These are phyloP conservation scores for Acropternis orthonyx DNA, from an alignment of 2,797 vertebrate species.

Conservation along the genomic window DNA sequence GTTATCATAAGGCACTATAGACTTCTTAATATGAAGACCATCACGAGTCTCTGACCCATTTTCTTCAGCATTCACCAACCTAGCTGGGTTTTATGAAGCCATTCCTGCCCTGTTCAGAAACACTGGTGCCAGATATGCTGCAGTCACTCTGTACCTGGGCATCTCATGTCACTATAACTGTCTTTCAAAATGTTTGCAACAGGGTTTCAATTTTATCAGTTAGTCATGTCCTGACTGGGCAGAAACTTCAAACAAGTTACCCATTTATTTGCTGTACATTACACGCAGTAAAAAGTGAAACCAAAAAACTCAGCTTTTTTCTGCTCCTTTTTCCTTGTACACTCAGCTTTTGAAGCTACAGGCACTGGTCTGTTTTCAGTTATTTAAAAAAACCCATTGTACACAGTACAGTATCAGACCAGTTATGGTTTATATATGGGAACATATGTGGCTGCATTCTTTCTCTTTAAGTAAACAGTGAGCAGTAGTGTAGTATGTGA, in stretches of 20 bases:
- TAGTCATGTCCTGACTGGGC: not conserved
- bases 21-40: not conserved
- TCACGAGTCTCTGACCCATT: not conserved
- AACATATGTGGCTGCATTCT: slow-evolving; percentile 42
- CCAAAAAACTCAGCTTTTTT: not conserved
- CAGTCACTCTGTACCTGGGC: not conserved
- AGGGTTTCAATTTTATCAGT: not conserved
- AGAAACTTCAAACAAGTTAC: not conserved
- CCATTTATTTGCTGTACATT: not conserved
- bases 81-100: not conserved
- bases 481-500: slow-evolving; percentile 29
- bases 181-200: not conserved
- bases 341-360: slow-evolving; percentile 8
- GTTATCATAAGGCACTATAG: not conserved
- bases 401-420: slow-evolving; percentile 16
- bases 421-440: slow-evolving; percentile 45
- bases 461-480: slow-evolving; percentile 49
- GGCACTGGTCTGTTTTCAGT: slow-evolving; percentile 38
- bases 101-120: not conserved
- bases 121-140: not conserved
- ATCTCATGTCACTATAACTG: not conserved
- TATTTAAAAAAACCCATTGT: slow-evolving; percentile 19
- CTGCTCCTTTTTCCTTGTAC: not conserved
- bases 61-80: not conserved
- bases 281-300: not conserved